phyloP scores from a whole-genome alignment of 2,113 vertebrate genomes.

The Dasyurus viverrinus region DNA sequence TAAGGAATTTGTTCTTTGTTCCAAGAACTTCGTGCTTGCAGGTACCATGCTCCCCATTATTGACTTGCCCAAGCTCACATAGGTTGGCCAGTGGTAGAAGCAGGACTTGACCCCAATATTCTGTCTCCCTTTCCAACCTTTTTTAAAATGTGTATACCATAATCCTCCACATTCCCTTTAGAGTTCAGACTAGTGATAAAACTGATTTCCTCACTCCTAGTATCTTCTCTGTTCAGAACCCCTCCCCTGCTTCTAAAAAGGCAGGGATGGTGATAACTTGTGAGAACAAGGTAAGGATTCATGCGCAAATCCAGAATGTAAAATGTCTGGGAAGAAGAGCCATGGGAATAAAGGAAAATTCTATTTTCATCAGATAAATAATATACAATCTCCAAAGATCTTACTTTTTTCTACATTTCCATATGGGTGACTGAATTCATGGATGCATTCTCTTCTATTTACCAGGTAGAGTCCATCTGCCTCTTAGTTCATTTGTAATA shows the following conservation, averaged over 20 bases:
- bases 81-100: background rate
- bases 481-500: background rate
- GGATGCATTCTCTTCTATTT: fast-evolving
- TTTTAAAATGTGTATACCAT: background rate
- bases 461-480: background rate
- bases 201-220: background rate
- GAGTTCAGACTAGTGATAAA: background rate
- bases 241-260: background rate
- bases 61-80: background rate
- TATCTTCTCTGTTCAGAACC: background rate
- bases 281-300: background rate
- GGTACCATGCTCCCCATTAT: background rate
- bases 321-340: background rate
- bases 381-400: background rate
- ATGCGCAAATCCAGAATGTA: background rate
- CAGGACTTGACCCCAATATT: background rate
- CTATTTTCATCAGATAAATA: constrained; percentile 6
- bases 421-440: background rate
- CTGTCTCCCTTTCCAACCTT: background rate
- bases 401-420: background rate
- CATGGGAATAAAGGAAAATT: background rate
- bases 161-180: background rate
- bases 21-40: background rate
- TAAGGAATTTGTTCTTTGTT: background rate
- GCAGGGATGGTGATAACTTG: background rate